These are phyloP conservation scores for Vulpes ferrilata DNA, from an alignment of 2,113 vertebrate species.

Conservation along the genomic window DNA sequence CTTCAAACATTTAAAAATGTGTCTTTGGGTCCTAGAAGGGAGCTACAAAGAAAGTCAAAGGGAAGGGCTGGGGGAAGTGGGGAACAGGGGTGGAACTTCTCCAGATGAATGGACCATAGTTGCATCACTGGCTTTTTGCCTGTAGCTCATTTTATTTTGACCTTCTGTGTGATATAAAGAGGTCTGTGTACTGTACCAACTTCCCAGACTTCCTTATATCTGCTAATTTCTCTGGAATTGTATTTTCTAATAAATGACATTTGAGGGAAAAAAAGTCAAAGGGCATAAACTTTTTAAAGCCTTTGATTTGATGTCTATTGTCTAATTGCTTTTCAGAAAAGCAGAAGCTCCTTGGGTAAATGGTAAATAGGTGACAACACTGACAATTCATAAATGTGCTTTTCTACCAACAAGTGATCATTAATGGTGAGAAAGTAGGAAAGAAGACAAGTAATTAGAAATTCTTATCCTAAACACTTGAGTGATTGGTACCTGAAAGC, in stretches of 20 bases:
- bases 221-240: conserved; percentile 77
- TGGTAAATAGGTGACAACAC: not conserved
- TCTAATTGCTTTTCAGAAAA: not conserved
- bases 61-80: not conserved
- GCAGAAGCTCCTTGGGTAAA: not conserved
- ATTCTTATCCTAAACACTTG: not conserved
- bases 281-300: not conserved
- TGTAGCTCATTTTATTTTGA: conserved; percentile 59
- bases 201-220: conserved; percentile 58
- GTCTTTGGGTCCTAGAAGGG: not conserved
- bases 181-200: conserved; percentile 72
- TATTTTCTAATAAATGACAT: conserved; percentile 84
- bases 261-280: conserved; percentile 65
- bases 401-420: not conserved
- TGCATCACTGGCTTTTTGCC: conserved; percentile 60
- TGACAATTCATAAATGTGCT: not conserved
- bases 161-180: conserved; percentile 47
- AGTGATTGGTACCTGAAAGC: not conserved
- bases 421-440: not conserved
- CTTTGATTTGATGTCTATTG: not conserved
- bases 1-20: not conserved
- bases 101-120: conserved; percentile 73
- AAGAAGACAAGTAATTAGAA: not conserved
- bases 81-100: not conserved
- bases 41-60: not conserved